Percentiles rank a stretch among this genome's conserved stretches.
Evolutionary conservation across 2,888 invertebrate species (phyloP).

Genomic region (Pardosa pseudoannulata): DNA sequence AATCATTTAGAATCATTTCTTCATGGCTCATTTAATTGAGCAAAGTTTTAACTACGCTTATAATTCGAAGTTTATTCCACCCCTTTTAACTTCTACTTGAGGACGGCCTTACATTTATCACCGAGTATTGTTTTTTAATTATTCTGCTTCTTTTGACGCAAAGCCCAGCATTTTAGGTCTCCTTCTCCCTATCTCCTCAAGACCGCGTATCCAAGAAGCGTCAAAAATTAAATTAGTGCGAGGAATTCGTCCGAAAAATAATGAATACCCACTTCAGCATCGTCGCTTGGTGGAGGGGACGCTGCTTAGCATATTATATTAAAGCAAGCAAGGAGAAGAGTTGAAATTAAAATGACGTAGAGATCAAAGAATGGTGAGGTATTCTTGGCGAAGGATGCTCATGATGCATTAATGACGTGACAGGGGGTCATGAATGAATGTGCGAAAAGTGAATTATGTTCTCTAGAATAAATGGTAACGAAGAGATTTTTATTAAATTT

Average conservation of each 20-base stretch:
- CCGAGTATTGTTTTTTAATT: not conserved
- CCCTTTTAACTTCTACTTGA: not conserved
- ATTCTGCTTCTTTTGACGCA: not conserved
- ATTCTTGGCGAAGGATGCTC: not conserved
- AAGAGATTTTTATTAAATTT: no score
- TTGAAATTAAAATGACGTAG: not conserved
- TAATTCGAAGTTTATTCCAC: not conserved
- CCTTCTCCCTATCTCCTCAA: not conserved
- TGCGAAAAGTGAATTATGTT: no score
- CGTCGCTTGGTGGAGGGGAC: not conserved
- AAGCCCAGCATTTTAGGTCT: not conserved
- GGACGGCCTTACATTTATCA: not conserved
- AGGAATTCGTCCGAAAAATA: slow-evolving; percentile 42
- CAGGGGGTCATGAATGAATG: not conserved
- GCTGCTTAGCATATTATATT: slow-evolving; percentile 3
- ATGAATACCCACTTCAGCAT: slow-evolving; percentile 31
- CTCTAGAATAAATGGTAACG: no score
- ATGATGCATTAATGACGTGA: not conserved
- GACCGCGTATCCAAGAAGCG: slow-evolving; percentile 22
- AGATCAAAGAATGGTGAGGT: not conserved
- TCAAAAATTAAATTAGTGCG: slow-evolving; percentile 49
- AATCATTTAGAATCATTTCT: no score
- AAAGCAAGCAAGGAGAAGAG: not conserved
- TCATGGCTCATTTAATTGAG: not conserved
- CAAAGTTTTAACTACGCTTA: not conserved